A percentile compares a stretch with the other conserved stretches of the same genome.
Evolutionary conservation across 2,113 vertebrate genomes (phyloP).

Genomic region (Podiceps cristatus): DNA sequence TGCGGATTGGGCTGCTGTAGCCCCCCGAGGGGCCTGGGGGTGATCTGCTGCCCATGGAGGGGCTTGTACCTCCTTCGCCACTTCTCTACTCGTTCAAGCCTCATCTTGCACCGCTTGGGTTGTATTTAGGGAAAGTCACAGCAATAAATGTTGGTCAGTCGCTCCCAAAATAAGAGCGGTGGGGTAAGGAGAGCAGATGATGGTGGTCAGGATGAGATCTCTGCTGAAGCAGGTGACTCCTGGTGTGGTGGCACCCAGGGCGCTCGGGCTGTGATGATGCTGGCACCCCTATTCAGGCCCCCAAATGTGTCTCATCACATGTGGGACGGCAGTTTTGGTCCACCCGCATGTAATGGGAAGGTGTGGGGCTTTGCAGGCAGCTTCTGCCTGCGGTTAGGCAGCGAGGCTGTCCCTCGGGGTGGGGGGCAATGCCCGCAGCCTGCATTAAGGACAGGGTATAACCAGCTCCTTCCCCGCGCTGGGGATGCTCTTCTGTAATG

Average conservation of each 20-base stretch:
- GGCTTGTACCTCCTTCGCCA: background rate
- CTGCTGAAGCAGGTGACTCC: background rate
- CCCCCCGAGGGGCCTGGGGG: background rate
- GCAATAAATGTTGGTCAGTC: rapidly evolving
- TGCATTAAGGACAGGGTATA: background rate
- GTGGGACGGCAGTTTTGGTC: background rate
- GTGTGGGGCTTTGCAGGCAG: background rate
- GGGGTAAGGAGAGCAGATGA: rapidly evolving
- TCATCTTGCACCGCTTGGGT: rapidly evolving
- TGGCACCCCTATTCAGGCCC: rapidly evolving
- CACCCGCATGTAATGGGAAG: rapidly evolving
- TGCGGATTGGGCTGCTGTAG: background rate
- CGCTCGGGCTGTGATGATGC: rapidly evolving
- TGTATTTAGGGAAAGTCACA: background rate
- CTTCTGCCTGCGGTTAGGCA: background rate
- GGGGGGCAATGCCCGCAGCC: background rate
- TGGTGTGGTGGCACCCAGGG: rapidly evolving
- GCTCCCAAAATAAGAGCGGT: rapidly evolving
- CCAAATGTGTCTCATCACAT: rapidly evolving
- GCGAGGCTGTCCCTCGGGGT: background rate
- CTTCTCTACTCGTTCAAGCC: background rate
- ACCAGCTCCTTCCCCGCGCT: rapidly evolving
- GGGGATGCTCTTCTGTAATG: rapidly evolving
- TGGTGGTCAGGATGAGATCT: background rate
- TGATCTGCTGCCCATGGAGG: background rate